Conservation (phyloP, 2,797 vertebrate genomes). For the Enteromius mattozi region DNA sequence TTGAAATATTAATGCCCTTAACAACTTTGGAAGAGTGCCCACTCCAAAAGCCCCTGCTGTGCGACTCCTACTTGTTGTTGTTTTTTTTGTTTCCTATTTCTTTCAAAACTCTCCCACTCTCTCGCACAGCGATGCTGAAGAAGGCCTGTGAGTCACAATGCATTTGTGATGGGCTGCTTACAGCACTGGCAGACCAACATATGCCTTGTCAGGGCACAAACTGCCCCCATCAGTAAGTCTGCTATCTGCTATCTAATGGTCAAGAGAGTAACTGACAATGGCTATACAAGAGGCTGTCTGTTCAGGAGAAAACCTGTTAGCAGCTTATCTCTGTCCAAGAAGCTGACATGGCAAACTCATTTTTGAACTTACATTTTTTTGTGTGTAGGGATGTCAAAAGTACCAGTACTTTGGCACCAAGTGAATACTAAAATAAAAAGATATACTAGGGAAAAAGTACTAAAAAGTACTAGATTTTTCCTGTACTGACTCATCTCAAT, state of each 20-base stretch:
- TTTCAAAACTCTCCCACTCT: constrained; percentile 56
- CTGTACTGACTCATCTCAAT: neutral
- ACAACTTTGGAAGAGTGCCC: constrained; percentile 70
- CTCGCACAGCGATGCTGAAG: constrained; percentile 39
- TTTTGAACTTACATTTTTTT: neutral
- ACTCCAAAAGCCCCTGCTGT: constrained; percentile 61
- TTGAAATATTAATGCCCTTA: constrained; percentile 84
- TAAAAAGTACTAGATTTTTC: neutral
- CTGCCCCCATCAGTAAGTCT: constrained; percentile 40
- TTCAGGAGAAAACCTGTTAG: constrained; percentile 29
- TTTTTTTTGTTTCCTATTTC: constrained; percentile 42
- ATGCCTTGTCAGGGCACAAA: constrained; percentile 53
- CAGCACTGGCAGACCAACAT: constrained; percentile 57
- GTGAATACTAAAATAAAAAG: neutral
- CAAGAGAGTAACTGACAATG: constrained; percentile 39
- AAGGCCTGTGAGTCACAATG: constrained; percentile 56
- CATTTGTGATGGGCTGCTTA: constrained; percentile 52
- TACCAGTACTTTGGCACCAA: neutral
- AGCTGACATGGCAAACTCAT: constrained; percentile 11
- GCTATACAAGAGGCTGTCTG: constrained; percentile 22
- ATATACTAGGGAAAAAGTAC: neutral
- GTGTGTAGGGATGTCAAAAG: neutral
- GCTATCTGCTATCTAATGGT: constrained; percentile 51
- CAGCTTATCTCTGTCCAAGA: constrained; percentile 24
- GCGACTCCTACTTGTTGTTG: constrained; percentile 44